Percentiles rank a stretch among this genome's conserved stretches.
Conservation (phyloP, 2,888 invertebrate species). For the Limnephilus rhombicus region DNA sequence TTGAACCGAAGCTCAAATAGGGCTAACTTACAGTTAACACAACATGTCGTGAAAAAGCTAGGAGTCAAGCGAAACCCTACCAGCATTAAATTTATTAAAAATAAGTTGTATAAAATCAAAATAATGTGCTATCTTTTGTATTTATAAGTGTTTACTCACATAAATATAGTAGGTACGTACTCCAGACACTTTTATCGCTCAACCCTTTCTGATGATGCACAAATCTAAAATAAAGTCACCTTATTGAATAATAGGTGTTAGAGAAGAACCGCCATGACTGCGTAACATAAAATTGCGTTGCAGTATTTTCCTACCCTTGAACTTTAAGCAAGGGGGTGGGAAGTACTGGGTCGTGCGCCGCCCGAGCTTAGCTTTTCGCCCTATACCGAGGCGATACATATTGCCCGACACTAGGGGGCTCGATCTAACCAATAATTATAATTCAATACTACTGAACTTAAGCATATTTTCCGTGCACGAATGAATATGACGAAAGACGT, state of each 20-base stretch:
- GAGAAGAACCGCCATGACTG: not conserved
- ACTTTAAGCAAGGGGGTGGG: slow-evolving; percentile 23
- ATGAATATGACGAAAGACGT: not conserved
- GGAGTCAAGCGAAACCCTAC: not conserved
- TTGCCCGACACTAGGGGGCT: not conserved
- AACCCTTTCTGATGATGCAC: not conserved
- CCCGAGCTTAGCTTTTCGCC: not conserved
- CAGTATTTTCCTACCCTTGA: slow-evolving; percentile 43
- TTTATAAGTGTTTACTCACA: not conserved
- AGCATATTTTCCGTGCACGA: not conserved
- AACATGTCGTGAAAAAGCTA: not conserved
- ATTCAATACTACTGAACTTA: not conserved
- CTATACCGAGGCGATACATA: not conserved
- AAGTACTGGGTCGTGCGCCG: not conserved
- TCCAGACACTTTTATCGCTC: not conserved
- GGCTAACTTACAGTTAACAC: not conserved
- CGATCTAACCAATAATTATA: not conserved
- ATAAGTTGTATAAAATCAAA: not conserved
- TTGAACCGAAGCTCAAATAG: not conserved
- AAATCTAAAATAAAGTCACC: not conserved
- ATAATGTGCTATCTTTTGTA: not conserved
- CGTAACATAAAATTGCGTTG: slow-evolving; percentile 37
- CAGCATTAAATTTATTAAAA: not conserved
- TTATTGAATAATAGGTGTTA: not conserved
- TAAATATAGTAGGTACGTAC: not conserved